Base-by-base conservation (phyloP, 1,140 invertebrate species). In the Prorops nasuta region DNA sequence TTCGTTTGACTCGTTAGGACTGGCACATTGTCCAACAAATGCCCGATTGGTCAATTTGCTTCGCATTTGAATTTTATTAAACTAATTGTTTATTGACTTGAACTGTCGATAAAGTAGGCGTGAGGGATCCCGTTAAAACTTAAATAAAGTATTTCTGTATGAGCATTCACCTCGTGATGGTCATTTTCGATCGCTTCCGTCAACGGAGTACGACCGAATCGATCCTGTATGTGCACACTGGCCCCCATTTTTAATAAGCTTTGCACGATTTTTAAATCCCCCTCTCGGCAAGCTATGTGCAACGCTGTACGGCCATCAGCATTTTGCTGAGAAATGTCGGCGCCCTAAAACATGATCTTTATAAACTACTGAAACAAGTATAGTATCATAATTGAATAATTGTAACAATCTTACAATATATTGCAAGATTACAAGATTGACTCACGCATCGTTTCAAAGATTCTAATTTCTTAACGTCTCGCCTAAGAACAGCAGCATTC, bases 231-330 rank as follows among this genome's bases (percentile, higher is more conserved):
- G 58, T 95, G 92, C n/a, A 96, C 89, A 42, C 85, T 90, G 0
- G 90, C 91, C 1, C 94, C 94, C 58, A 91, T 84, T 34, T 83
- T 79, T 15, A 96, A 71, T 7, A 96, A 75, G 74, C 85, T 86
- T 51, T 86, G 81, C 0, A 94, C 87, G 0, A 90, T 78, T 1
- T 80, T 58, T 0, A 83, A 37, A 53, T 89, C 83, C 0, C 90
- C 91, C 56, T 87, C 79, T 32, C 83, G 77, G 28, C 88, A 86
- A 7, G 92, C 91, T 32, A 93, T 79, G 59, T 96, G 92, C 1
- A 96, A 75, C 0, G 90, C 85, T 0, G 91, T 94, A 45, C 90
- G 80, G 8, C 83, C 80, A 72, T 94, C 91, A 41, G 87, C 84
- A 67, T 94, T 91, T n/a, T 76, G 69, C 8, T 81, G 82, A 1